Evolutionary conservation across 30 jellyfish, hydroid and myxozoan genomes (phyloP), one percentile per base, ranked within the genome.

Genomic region (Nemopilema nomurai): DNA sequence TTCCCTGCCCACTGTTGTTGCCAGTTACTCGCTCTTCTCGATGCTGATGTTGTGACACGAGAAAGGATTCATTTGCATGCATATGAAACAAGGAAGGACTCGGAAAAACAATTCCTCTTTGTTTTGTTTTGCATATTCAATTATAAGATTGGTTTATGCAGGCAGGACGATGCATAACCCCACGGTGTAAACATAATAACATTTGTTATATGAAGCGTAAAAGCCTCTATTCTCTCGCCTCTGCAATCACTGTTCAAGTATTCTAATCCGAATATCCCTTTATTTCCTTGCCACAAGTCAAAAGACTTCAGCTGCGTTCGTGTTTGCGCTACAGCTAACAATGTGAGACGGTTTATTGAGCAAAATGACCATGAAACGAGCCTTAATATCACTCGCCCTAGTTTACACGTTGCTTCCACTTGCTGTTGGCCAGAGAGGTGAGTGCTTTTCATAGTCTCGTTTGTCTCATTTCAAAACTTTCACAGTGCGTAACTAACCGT

Each of bases 221-320:
- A 77, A 77, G 87, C 87, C 21, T 25, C 87, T 62, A 27, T 77
- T 77, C 87, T 23, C 30, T 77, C 33, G 25, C 30, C 87, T 64
- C 77, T 41, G 87, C 74, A 65, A 1, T 62, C 78, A 24, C 87
- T 77, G 79, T 63, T 77, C 69, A 62, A 69, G 65, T 0, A 0
- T 25, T 33, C 31, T 77, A 77, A 77, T 77, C 87, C 87, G 31
- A 7, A 51, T 28, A 77, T 77, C 87, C 71, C 25, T 49, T 77
- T 77, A 77, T 80, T 80, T 66, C 65, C 71, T 31, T 64, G 68
- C 68, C 30, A 27, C 53, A 67, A 49, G 51, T 73, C 81, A 67
- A 80, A 41, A 80, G 89, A 80, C 89, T n/a, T 67, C 89, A 80
- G 75, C 89, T 80, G 89, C 73, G 28, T 33, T 52, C 81, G 32